Evolutionary conservation across 2,888 invertebrate species (phyloP).

Genomic region (Ctena decussata): DNA sequence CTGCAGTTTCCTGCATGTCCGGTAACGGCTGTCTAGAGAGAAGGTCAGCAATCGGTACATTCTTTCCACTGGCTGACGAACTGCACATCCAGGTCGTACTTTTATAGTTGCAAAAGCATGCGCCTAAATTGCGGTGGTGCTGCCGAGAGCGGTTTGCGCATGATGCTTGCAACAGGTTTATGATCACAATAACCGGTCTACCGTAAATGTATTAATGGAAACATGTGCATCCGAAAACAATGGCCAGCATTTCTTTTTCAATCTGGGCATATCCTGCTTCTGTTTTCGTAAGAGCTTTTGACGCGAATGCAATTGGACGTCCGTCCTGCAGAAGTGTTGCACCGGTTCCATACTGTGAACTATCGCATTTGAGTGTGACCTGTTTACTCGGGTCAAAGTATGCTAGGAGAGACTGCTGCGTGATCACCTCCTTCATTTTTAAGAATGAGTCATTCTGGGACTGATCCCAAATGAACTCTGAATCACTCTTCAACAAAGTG

Average conservation of each 20-base stretch:
- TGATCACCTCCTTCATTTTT: conserved; percentile 2
- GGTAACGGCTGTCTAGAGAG: conserved; percentile 11
- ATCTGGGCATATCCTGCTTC: conserved; percentile 70
- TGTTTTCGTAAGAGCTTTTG: conserved; percentile 66
- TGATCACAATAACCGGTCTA: conserved; percentile 62
- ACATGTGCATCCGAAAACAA: conserved; percentile 53
- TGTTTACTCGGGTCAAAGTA: conserved; percentile 34
- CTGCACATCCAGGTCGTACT: conserved; percentile 16
- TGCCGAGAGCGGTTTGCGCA: conserved; percentile 40
- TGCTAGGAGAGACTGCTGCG: conserved; percentile 21
- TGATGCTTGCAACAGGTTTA: conserved; percentile 52
- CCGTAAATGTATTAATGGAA: conserved; percentile 65
- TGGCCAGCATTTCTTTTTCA: conserved; percentile 67
- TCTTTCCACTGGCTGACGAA: background rate
- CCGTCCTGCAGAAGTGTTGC: conserved; percentile 67
- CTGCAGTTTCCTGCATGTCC: background rate
- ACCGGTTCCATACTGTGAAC: conserved; percentile 62
- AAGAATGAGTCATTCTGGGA: too few relatives aligned
- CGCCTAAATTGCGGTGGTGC: conserved; percentile 32
- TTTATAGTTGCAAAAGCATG: conserved; percentile 37
- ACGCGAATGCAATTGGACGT: conserved; percentile 70
- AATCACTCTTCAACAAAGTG: background rate
- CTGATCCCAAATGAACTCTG: conserved; percentile 19
- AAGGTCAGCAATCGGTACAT: background rate
- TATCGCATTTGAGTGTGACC: conserved; percentile 61